Evolutionary conservation across 2,113 vertebrate species (phyloP).

Genomic region (Pitta sordida): DNA sequence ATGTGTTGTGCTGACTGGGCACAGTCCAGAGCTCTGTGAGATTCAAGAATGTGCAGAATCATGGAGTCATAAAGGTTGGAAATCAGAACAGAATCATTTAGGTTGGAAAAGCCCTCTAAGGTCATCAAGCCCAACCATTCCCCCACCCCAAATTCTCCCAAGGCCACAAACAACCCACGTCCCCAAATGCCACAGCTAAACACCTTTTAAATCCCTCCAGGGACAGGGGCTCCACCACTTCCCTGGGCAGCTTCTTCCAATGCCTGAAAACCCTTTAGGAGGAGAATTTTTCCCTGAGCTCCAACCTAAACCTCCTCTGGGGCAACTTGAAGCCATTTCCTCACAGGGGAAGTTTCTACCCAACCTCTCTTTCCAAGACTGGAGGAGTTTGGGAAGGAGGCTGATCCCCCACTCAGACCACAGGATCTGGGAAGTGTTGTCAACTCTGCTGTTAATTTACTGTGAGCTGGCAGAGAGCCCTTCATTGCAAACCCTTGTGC

Average conservation of each 20-base stretch:
- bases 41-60: background rate
- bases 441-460: background rate
- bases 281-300: rapidly evolving
- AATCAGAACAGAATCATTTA: background rate
- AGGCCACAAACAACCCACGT: background rate
- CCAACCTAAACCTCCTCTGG: background rate
- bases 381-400: background rate
- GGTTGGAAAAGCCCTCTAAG: background rate
- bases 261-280: background rate
- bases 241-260: background rate
- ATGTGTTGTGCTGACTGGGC: background rate
- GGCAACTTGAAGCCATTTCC: background rate
- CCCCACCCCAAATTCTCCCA: background rate
- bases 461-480: background rate
- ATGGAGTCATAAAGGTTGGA: background rate
- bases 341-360: rapidly evolving
- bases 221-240: background rate
- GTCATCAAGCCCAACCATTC: background rate
- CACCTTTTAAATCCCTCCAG: background rate
- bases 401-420: background rate
- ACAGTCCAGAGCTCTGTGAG: background rate
- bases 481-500: background rate
- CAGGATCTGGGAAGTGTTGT: rapidly evolving
- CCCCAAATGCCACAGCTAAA: background rate
- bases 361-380: background rate